Conservation (phyloP, 2,888 invertebrate species). For the Caenorhabditis angaria region DNA sequence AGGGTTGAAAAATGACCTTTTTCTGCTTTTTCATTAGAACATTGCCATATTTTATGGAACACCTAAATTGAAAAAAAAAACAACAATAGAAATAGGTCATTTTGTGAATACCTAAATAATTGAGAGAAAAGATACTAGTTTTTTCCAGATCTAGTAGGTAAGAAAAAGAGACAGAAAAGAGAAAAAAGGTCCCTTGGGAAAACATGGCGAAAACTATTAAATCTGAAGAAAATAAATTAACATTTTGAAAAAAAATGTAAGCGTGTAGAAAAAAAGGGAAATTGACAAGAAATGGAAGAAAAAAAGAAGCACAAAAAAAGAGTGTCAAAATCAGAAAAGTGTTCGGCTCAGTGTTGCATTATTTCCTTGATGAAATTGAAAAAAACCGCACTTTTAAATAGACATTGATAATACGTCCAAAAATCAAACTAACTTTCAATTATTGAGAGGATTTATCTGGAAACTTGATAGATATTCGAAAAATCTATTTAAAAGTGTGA, state of each 20-base stretch:
- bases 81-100: too few relatives aligned
- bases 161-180: too few relatives aligned
- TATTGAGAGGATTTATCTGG: too few relatives aligned
- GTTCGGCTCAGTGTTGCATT: not conserved
- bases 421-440: too few relatives aligned
- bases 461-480: too few relatives aligned
- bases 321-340: too few relatives aligned
- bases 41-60: not conserved
- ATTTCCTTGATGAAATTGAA: too few relatives aligned
- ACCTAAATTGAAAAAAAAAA: not conserved
- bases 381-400: too few relatives aligned
- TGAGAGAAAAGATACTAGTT: not conserved
- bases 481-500: too few relatives aligned
- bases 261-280: not conserved
- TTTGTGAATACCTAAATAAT: too few relatives aligned
- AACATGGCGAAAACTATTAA: not conserved
- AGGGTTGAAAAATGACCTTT: not conserved
- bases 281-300: not conserved
- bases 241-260: not conserved
- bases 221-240: constrained; percentile 3
- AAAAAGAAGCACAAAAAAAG: too few relatives aligned
- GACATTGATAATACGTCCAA: too few relatives aligned
- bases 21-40: not conserved
- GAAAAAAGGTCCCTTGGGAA: not conserved
- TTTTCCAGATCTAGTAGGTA: not conserved